Evolutionary conservation across 2,888 invertebrate genomes (phyloP).

Genomic region (Luffia ferchaultella): DNA sequence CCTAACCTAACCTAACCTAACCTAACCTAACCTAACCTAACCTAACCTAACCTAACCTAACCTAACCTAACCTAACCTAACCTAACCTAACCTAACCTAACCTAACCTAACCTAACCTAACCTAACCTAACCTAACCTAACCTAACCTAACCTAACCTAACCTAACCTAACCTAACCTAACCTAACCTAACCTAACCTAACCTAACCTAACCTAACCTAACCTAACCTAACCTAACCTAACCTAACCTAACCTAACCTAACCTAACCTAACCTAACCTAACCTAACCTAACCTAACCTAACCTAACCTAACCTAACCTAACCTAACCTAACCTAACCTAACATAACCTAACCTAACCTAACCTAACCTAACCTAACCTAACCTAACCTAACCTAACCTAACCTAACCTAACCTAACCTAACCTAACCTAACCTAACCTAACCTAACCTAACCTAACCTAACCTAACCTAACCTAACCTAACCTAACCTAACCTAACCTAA

Average conservation of each 20-base stretch:
- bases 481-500: slow-evolving; percentile 10
- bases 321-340: slow-evolving; percentile 17
- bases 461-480: slow-evolving; percentile 14
- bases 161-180: slow-evolving; percentile 18
- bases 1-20: slow-evolving; percentile 15
- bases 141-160: slow-evolving; percentile 19
- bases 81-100: slow-evolving; percentile 19
- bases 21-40: slow-evolving; percentile 12
- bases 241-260: slow-evolving; percentile 20
- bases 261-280: slow-evolving; percentile 18
- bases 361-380: slow-evolving; percentile 20
- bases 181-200: slow-evolving; percentile 19
- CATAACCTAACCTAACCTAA: slow-evolving; percentile 15
- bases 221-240: slow-evolving; percentile 19
- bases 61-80: slow-evolving; percentile 15
- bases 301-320: slow-evolving; percentile 17
- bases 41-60: slow-evolving; percentile 10
- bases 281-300: slow-evolving; percentile 20
- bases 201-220: slow-evolving; percentile 18
- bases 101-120: slow-evolving; percentile 18
- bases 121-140: slow-evolving; percentile 19
- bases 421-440: slow-evolving; percentile 17
- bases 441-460: slow-evolving; percentile 18
- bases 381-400: slow-evolving; percentile 20
- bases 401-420: slow-evolving; percentile 18